Base-by-base conservation (phyloP, 2,113 vertebrate genomes). In the Xyrauchen texanus region DNA sequence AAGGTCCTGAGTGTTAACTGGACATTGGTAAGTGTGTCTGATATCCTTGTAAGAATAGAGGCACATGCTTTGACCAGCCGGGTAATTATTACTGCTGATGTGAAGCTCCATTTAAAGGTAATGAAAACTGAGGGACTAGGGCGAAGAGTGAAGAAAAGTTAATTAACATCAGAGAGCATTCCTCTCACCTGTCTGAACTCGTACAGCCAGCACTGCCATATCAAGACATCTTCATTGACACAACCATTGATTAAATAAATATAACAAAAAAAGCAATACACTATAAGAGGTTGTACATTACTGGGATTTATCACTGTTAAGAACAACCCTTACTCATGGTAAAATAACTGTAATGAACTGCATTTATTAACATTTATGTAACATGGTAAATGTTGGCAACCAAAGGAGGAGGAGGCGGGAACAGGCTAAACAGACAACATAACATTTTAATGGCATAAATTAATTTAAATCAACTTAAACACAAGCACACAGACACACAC, bases 81-180 rank as follows among this genome's bases (percentile, higher is more conserved):
- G 91, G 92, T 93, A 94, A 95, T 96, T 96, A 95, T 91, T 89
- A 90, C 92, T 95, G 93, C 93, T 94, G 91, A 79, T 94, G 93
- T 91, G 84, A 87, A 86, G 85, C 90, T 96, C 92, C 92, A 8
- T 96, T 96, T 94, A 96, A 94, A 97, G 93, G 94, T 96, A 98
- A 96, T 92, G 89, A 92, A 93, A 87, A 90, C 79, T 85, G 83
- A 90, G 90, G 88, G 90, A 93, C 89, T 90, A 85, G 84, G 47
- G 68, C 45, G 49, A 68, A 55, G 52, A 44, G 68, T 51, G 53
- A 87, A 83, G 88, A 88, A 93, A 93, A 93, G 86, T 90, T 93
- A 95, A 95, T 96, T 95, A 95, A 93, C 92, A 94, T 92, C 84
- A 90, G 85, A 93, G 93, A 88, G 82, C 87, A 86, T 93, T 92